Evolutionary conservation across 2,888 invertebrate genomes (phyloP).

Genomic region (Thereva unica): DNA sequence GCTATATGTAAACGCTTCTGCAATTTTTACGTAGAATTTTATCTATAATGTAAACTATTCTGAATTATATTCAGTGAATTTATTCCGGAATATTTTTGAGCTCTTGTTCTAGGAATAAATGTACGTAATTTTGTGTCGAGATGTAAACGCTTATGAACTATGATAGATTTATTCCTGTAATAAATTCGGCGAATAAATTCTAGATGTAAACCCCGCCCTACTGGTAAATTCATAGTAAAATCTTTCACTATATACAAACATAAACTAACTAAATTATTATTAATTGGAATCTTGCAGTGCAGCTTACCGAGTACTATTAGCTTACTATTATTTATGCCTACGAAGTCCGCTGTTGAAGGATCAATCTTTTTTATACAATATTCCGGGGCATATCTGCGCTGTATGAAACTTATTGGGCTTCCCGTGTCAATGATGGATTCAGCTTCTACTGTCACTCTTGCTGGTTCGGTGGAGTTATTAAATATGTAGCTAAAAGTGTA

Average conservation of each 20-base stretch:
- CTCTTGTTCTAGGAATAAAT: no score
- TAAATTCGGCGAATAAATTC: no score
- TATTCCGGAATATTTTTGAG: no score
- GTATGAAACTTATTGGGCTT: constrained; percentile 6
- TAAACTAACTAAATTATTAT: neutral
- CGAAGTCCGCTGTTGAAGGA: neutral
- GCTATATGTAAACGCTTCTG: no score
- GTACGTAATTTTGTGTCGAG: no score
- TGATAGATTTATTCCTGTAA: no score
- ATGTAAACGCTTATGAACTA: no score
- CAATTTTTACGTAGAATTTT: no score
- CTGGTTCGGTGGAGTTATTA: neutral
- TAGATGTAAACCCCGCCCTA: no score
- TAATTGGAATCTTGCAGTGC: neutral
- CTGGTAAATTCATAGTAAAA: constrained; percentile 11
- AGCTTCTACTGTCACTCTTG: neutral
- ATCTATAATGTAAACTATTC: no score
- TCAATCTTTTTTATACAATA: no score
- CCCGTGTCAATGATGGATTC: constrained; percentile 9
- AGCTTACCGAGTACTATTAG: neutral
- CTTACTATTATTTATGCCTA: neutral
- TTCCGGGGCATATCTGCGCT: neutral
- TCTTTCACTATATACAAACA: constrained; percentile 6
- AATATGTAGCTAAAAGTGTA: constrained; percentile 3
- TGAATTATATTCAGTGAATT: no score